A percentile compares a stretch with the other conserved stretches of the same genome.
phyloP scores from a whole-genome alignment of 2,797 vertebrate genomes.

The Oryzias sinensis region DNA sequence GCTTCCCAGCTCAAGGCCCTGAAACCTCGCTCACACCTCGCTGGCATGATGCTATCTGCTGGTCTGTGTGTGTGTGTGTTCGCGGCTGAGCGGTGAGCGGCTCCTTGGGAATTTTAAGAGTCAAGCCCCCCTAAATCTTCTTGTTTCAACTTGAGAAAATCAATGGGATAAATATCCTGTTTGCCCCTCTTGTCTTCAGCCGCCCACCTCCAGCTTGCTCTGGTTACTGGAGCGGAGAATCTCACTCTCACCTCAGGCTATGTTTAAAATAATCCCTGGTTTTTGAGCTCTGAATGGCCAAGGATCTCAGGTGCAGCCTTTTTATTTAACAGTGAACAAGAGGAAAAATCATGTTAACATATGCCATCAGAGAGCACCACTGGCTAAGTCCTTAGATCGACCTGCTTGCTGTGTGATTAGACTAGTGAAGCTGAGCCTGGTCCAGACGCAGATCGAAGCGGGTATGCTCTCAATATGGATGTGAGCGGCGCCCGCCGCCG shows the following conservation, averaged over 20 bases:
- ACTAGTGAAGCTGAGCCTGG: conserved; percentile 71
- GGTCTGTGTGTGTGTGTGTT: conserved; percentile 50
- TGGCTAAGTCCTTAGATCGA: conserved; percentile 74
- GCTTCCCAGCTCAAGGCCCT: conserved; percentile 72
- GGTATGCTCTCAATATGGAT: conserved; percentile 75
- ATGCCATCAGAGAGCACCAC: conserved; percentile 73
- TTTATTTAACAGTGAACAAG: conserved; percentile 62
- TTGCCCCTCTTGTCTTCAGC: conserved; percentile 71
- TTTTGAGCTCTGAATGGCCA: conserved; percentile 68
- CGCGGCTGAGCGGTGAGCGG: conserved; percentile 48
- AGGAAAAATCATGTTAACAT: conserved; percentile 77
- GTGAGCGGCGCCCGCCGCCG: conserved; percentile 50
- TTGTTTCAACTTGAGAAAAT: conserved; percentile 80
- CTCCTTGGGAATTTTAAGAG: conserved; percentile 81
- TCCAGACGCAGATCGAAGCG: conserved; percentile 78
- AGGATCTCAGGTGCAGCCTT: conserved; percentile 72
- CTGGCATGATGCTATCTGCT: conserved; percentile 35
- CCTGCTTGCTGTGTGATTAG: conserved; percentile 77
- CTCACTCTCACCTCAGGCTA: conserved; percentile 78
- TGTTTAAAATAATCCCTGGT: conserved; percentile 81
- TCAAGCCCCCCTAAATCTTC: conserved; percentile 80
- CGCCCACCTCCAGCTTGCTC: conserved; percentile 67
- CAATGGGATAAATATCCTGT: conserved; percentile 82
- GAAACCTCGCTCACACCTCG: conserved; percentile 66
- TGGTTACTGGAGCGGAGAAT: conserved; percentile 72